These are phyloP conservation scores for Luperina testacea DNA, from an alignment of 2,888 invertebrate species.

Conservation along the genomic window DNA sequence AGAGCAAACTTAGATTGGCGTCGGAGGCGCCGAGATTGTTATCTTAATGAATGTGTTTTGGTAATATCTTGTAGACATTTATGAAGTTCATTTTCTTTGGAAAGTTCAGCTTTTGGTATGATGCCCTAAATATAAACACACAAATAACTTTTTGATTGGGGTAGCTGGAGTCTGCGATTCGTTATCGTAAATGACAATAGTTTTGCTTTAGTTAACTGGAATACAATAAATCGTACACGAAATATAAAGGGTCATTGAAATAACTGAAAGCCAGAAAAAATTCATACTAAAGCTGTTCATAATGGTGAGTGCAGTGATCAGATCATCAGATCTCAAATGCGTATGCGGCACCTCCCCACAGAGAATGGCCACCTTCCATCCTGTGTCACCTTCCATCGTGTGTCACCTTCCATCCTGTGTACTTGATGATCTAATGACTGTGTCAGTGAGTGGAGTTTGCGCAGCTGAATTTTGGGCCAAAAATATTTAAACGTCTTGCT, in stretches of 20 bases:
- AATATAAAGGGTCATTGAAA: neutral
- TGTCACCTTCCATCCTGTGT: too few species aligned
- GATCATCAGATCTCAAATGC: neutral
- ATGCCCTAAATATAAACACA: neutral
- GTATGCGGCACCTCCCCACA: neutral
- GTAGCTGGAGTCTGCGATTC: neutral
- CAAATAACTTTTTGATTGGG: neutral
- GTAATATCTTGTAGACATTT: constrained; percentile 63
- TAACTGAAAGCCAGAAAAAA: too few species aligned
- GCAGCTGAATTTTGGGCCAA: neutral
- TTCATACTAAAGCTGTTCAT: neutral
- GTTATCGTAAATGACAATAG: neutral
- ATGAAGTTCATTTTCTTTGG: constrained; percentile 50
- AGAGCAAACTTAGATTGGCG: constrained; percentile 77
- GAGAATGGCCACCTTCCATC: neutral
- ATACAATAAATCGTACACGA: neutral
- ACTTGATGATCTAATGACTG: neutral
- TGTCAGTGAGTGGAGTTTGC: neutral
- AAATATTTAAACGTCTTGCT: neutral
- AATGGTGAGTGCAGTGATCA: neutral
- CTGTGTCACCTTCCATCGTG: neutral
- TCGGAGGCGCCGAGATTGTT: constrained; percentile 68
- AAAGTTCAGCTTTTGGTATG: constrained; percentile 14
- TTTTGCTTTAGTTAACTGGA: neutral
- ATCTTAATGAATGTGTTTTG: constrained; percentile 72